Conservation (phyloP, 92 coral and sea anemone species). For the Heliopora coerulea region DNA sequence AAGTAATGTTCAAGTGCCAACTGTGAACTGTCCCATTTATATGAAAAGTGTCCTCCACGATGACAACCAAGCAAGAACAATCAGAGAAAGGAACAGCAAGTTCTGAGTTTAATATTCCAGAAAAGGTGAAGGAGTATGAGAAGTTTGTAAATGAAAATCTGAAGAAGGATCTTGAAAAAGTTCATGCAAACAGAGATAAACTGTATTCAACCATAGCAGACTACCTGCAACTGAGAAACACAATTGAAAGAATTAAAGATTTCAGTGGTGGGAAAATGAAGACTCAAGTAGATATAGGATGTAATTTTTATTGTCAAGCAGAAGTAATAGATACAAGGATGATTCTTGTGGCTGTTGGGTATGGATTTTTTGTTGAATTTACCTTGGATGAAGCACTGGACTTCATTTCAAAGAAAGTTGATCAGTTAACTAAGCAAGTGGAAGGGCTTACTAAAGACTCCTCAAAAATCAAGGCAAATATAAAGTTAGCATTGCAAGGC, state of each 20-base stretch:
- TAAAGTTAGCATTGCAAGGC: conserved; percentile 83
- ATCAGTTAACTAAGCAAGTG: conserved; percentile 59
- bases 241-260: conserved; percentile 70
- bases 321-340: conserved; percentile 77
- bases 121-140: conserved; percentile 79
- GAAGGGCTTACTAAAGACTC: conserved; percentile 74
- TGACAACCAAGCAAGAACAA: conserved; percentile 65
- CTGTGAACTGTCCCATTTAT: no score
- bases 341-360: conserved; percentile 87
- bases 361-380: conserved; percentile 92
- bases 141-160: conserved; percentile 81
- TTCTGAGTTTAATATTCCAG: conserved; percentile 44
- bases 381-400: conserved; percentile 83
- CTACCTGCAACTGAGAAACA: conserved; percentile 70
- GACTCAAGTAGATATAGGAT: conserved; percentile 89
- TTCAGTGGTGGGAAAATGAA: conserved; percentile 59
- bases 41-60: conserved; percentile 38
- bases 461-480: conserved; percentile 84
- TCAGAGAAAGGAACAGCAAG: conserved; percentile 11
- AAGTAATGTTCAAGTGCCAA: no score
- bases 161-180: conserved; percentile 69
- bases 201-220: conserved; percentile 66
- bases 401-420: conserved; percentile 80
- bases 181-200: conserved; percentile 75
- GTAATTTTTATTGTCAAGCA: conserved; percentile 93